These are phyloP conservation scores for Heterochromis multidens DNA, from an alignment of 2,113 vertebrate species.

Conservation along the genomic window DNA sequence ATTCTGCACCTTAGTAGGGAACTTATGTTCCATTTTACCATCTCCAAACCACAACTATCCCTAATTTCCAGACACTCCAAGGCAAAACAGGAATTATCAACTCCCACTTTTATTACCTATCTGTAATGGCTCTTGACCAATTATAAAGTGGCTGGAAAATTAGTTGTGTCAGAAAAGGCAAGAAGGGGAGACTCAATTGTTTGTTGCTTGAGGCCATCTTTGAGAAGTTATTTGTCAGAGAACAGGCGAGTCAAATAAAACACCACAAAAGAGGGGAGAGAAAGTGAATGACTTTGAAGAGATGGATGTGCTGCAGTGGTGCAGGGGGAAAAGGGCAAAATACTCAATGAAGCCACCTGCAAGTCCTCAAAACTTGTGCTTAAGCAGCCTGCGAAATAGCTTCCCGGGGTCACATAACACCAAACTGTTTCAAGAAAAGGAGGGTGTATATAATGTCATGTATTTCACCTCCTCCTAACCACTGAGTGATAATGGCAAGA, in stretches of 20 bases:
- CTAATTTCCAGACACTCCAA: conserved; percentile 35
- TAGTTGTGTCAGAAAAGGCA: conserved; percentile 15
- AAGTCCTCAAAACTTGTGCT: neutral
- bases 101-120: conserved; percentile 49
- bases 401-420: conserved; percentile 13
- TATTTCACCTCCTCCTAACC: conserved; percentile 26
- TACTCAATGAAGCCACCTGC: neutral
- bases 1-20: conserved; percentile 26
- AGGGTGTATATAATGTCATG: conserved; percentile 15
- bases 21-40: conserved; percentile 13
- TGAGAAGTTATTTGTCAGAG: conserved; percentile 34
- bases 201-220: conserved; percentile 22
- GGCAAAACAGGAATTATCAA: conserved; percentile 44
- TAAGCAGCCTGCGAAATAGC: conserved; percentile 30
- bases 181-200: neutral
- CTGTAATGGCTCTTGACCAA: conserved; percentile 50
- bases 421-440: conserved; percentile 21
- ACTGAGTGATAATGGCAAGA: conserved; percentile 30
- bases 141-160: conserved; percentile 51
- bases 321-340: neutral
- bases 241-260: neutral
- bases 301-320: neutral
- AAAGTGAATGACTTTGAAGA: neutral
- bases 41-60: conserved; percentile 20
- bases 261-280: neutral